Evolutionary conservation across 2,113 vertebrate genomes (phyloP).

Genomic region (Pteropus alecto): DNA sequence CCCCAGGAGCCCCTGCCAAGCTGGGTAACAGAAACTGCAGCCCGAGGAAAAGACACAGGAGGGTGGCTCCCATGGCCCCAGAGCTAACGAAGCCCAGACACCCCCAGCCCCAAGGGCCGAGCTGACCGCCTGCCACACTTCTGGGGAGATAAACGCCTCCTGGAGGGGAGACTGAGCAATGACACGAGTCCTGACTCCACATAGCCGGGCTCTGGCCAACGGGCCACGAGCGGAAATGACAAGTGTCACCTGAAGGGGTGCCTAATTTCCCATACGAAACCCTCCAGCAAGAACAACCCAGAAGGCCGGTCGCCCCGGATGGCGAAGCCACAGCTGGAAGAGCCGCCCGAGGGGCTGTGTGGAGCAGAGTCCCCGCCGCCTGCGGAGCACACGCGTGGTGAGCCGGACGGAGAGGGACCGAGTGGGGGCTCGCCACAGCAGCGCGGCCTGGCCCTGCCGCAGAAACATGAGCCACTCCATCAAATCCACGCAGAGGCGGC

Average conservation of each 20-base stretch:
- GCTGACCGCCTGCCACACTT: background rate
- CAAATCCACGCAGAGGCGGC: background rate
- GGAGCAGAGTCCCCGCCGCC: background rate
- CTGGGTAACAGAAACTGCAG: background rate
- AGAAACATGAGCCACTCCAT: background rate
- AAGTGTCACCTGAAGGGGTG: rapidly evolving
- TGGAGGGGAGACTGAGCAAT: background rate
- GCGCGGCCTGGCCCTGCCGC: rapidly evolving
- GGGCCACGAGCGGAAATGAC: background rate
- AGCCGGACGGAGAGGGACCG: rapidly evolving
- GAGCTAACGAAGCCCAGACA: background rate
- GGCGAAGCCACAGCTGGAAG: background rate
- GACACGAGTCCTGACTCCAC: background rate
- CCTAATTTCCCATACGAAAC: background rate
- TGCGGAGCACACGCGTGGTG: rapidly evolving
- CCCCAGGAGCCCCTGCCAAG: background rate
- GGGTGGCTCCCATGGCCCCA: background rate
- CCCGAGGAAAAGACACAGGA: background rate
- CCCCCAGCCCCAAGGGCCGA: background rate
- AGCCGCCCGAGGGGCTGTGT: rapidly evolving
- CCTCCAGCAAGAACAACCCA: background rate
- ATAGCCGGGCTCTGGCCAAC: rapidly evolving
- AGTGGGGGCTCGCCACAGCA: rapidly evolving
- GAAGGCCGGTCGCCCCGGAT: no score
- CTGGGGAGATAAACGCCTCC: background rate